Base-by-base conservation (phyloP, 2,888 invertebrate genomes). In the Erebia ligea region DNA sequence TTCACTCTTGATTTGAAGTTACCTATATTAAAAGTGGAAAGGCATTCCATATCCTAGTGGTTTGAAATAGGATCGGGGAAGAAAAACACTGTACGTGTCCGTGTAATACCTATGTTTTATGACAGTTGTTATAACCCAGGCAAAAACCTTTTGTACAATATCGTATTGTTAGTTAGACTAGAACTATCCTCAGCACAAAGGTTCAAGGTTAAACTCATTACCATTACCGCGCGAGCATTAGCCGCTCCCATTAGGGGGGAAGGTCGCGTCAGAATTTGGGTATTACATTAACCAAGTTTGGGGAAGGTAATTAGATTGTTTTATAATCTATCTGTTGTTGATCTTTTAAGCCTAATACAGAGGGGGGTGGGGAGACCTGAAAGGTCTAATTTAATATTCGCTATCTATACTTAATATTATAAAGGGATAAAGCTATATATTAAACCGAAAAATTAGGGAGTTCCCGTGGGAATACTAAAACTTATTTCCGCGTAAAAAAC, bases 191-290 rank as follows among this genome's bases (percentile, higher is more conserved):
- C 61, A 52, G 19, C 15, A 17, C 57, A 48, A 48, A 59, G 67
- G 71, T 71, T 71, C 68, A 71, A 71, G 71, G 71, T 68, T 42
- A 40, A 56, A 64, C 68, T 71, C 64, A 67, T 71, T 68, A 65
- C 52, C 64, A 67, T 71, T 68, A 65, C 52, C 17, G 25, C 62
- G 21, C 48, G 19, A 48, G 42, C 71, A 56, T 71, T 71, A 52
- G 59, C 57, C 68, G 64, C 64, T 59, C 71, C 71, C 58, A 71
- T 65, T 54, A 68, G 17, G 17, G 17, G 3, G n/a, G 68, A 71
- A 61, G 71, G 64, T 65, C 71, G n/a, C 9, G 56, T 21, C 52
- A 65, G n/a, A 65, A 56, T 66, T 45, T 66, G 17, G 56, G 56
- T 56, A 45, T 13, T 19, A 21, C 42, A 19, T 66, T 54, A 45